Conservation (phyloP, 2,888 invertebrate genomes). For the Scaptomyza parva region DNA sequence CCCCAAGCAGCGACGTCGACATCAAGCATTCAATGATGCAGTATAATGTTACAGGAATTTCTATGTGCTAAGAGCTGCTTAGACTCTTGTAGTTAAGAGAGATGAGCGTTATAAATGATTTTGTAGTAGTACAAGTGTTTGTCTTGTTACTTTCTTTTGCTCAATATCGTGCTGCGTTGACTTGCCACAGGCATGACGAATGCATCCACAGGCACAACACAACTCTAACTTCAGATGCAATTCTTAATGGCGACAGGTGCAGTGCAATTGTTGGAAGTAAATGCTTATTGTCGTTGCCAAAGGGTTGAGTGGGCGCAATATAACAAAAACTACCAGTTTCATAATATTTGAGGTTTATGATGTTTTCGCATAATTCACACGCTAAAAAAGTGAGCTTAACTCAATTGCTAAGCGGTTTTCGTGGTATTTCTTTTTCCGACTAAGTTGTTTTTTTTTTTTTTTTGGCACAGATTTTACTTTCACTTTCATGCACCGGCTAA, state of each 20-base stretch:
- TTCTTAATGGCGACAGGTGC: slow-evolving; percentile 43
- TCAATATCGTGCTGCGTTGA: slow-evolving; percentile 24
- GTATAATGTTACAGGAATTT: slow-evolving; percentile 12
- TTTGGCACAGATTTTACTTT: slow-evolving; percentile 69
- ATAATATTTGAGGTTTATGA: slow-evolving; percentile 44
- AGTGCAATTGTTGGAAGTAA: slow-evolving; percentile 51
- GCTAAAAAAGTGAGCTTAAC: slow-evolving; percentile 68
- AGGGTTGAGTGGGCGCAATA: slow-evolving; percentile 18
- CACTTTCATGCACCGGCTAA: slow-evolving; percentile 47
- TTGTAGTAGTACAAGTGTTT: slow-evolving; percentile 12
- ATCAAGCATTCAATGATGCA: slow-evolving; percentile 20
- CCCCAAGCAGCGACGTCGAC: too few species aligned
- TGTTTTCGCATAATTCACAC: slow-evolving; percentile 63
- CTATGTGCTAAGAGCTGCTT: not conserved
- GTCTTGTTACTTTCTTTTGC: slow-evolving; percentile 38
- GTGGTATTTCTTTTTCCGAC: slow-evolving; percentile 34
- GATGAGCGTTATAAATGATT: slow-evolving; percentile 12
- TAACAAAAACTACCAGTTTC: slow-evolving; percentile 60
- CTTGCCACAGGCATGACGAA: slow-evolving; percentile 16
- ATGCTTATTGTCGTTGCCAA: slow-evolving; percentile 6
- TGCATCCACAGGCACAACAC: slow-evolving; percentile 4
- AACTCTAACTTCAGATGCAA: not conserved
- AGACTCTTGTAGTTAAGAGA: not conserved
- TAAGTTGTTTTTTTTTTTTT: slow-evolving; percentile 29
- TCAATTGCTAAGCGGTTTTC: slow-evolving; percentile 58